Evolutionary conservation across 1,140 invertebrate genomes (phyloP), one percentile per base, ranked within the genome.

Genomic region (Sarcophaga peregrina): DNA sequence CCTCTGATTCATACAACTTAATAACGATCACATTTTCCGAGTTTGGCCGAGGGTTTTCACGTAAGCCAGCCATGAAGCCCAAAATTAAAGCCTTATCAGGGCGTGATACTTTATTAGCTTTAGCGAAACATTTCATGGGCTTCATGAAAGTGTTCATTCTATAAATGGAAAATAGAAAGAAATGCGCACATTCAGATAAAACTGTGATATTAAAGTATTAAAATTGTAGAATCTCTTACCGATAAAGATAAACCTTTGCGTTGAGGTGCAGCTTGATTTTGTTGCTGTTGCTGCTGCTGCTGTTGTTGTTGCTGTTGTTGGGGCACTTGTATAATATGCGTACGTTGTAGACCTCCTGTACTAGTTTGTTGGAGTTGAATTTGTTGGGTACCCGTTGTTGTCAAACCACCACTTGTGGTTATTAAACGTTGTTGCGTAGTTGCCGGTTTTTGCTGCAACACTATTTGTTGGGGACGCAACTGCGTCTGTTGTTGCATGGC

Each of bases 61-160:
- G 86, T 45, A 90, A 96, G 3, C 98, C 98, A 85, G 98, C 98
- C 97, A 99, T 99, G 87, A 99, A 99, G 84, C 98, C 97, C 37
- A 99, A 93, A 88, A 99, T 99, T 50, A 99, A 94, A 58, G 98
- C 97, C 89, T 99, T 99, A 86, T 99, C 98, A 4, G 97, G 97
- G 85, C 98, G 91, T 1, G 97, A 98, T 62, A 99, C 97, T 91
- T 96, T 96, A 90, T 99, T 99, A 47, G 97, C 97, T 85, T 96
- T 98, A 82, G n/a, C 95, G 93, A 92, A 99, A 99, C 96, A 99
- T 98, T 91, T 99, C 97, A 91, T 98, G 97, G 2, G 98, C 98
- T 91, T 98, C 97, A 86, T 97, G 92, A 94, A 99, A 98, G 94
- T 98, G 97, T 91, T 98, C 97, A 89, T 96, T 95, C 95, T 96